phyloP scores from a whole-genome alignment of 2,797 vertebrate genomes.

The Bradypodion pumilum region DNA sequence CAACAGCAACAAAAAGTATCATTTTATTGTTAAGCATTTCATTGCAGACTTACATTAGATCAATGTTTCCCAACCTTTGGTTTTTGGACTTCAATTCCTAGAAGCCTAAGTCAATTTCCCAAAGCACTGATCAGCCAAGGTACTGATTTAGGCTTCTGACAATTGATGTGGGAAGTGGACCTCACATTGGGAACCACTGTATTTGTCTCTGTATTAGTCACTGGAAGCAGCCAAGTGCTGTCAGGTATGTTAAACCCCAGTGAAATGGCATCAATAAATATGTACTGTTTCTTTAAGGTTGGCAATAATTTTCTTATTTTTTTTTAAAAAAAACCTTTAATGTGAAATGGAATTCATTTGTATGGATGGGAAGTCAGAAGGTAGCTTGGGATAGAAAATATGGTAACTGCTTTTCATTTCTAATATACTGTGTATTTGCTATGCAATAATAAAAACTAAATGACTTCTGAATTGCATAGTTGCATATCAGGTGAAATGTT shows the following conservation, averaged over 20 bases:
- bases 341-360: conserved; percentile 31
- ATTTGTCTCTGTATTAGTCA: background rate
- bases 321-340: background rate
- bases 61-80: too few relatives aligned
- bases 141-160: too few relatives aligned
- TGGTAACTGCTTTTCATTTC: conserved; percentile 47
- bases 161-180: too few relatives aligned
- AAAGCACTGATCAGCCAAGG: too few relatives aligned
- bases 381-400: conserved; percentile 46
- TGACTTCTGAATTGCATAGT: conserved; percentile 57
- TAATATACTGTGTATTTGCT: conserved; percentile 50
- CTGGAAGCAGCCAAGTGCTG: background rate
- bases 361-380: conserved; percentile 43
- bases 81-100: too few relatives aligned
- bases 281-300: background rate
- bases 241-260: background rate
- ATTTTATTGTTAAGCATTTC: background rate
- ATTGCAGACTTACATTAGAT: background rate
- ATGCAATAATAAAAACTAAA: conserved; percentile 49
- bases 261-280: background rate
- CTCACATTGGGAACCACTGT: too few relatives aligned
- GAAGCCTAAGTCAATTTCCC: too few relatives aligned
- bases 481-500: conserved; percentile 62
- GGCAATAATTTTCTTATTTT: background rate
- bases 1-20: background rate